phyloP scores from a whole-genome alignment of 2,888 invertebrate species.

The Hydrotaea cyrtoneurina region DNA sequence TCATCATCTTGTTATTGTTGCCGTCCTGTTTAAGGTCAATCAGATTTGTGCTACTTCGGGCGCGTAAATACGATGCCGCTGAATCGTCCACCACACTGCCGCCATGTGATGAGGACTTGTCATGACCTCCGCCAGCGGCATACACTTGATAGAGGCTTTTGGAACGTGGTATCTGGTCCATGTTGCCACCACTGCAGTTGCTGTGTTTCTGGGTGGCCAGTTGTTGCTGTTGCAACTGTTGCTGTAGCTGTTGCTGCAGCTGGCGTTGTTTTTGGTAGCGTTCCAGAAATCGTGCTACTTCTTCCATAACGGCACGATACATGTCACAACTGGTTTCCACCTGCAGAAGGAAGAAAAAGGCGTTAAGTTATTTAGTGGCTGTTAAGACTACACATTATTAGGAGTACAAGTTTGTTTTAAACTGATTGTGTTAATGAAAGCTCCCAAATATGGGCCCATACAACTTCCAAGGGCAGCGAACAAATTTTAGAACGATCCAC shows the following conservation, averaged over 20 bases:
- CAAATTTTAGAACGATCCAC: too few species aligned
- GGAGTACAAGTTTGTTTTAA: too few species aligned
- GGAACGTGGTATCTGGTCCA: slow-evolving; percentile 79
- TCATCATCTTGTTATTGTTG: slow-evolving; percentile 65
- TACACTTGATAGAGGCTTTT: slow-evolving; percentile 80
- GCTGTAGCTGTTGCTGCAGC: slow-evolving; percentile 69
- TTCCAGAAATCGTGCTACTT: slow-evolving; percentile 85
- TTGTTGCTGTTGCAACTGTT: slow-evolving; percentile 69
- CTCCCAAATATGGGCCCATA: too few species aligned
- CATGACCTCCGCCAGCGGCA: slow-evolving; percentile 70
- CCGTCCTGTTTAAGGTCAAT: slow-evolving; percentile 67
- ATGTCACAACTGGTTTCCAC: slow-evolving; percentile 85
- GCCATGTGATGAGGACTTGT: slow-evolving; percentile 46
- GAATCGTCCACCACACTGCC: slow-evolving; percentile 56
- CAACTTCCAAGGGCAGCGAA: too few species aligned
- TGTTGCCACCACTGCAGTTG: slow-evolving; percentile 62
- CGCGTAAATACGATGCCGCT: slow-evolving; percentile 72
- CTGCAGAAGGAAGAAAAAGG: slow-evolving; percentile 80
- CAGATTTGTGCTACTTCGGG: slow-evolving; percentile 79
- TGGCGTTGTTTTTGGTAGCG: slow-evolving; percentile 79
- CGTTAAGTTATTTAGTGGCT: too few species aligned
- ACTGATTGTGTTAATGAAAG: too few species aligned
- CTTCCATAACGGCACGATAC: slow-evolving; percentile 86
- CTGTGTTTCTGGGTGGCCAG: slow-evolving; percentile 48
- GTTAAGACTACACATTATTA: too few species aligned